A percentile compares a stretch with the other conserved stretches of the same genome.
phyloP scores from a whole-genome alignment of 1,140 invertebrate species.

The Temnothorax longispinosus region DNA sequence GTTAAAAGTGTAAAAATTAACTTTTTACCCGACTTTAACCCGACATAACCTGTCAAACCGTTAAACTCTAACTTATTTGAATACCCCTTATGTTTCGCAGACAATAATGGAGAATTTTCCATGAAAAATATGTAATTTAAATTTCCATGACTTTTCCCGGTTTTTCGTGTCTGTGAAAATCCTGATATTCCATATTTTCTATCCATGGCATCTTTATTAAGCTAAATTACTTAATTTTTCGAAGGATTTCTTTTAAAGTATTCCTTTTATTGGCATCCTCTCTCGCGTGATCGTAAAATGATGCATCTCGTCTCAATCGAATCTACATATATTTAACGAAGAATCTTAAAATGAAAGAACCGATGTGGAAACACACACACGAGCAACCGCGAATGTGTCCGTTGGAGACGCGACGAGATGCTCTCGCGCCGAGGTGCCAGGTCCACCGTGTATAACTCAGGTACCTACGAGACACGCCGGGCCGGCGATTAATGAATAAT shows the following conservation, averaged over 20 bases:
- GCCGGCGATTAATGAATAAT: slow-evolving; percentile 81
- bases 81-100: too few species aligned
- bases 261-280: background rate
- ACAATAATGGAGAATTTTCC: too few species aligned
- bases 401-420: slow-evolving; percentile 11
- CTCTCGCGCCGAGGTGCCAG: slow-evolving; percentile 39
- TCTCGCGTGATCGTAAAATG: background rate
- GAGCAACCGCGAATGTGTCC: background rate
- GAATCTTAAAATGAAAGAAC: background rate
- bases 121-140: too few species aligned
- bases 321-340: background rate
- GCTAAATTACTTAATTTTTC: background rate
- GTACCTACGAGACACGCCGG: slow-evolving; percentile 34
- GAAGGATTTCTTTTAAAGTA: background rate
- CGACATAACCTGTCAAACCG: too few species aligned
- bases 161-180: too few species aligned
- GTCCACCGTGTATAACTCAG: slow-evolving; percentile 52
- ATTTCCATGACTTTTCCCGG: too few species aligned
- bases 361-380: background rate
- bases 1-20: too few species aligned
- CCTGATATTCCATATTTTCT: background rate
- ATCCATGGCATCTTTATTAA: too few species aligned
- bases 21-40: too few species aligned
- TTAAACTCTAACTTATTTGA: too few species aligned
- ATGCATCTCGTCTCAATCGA: slow-evolving; percentile 2